Percentiles rank a stretch among this genome's conserved stretches.
Conservation (phyloP, 1,140 invertebrate genomes). For the Idris sp. region DNA sequence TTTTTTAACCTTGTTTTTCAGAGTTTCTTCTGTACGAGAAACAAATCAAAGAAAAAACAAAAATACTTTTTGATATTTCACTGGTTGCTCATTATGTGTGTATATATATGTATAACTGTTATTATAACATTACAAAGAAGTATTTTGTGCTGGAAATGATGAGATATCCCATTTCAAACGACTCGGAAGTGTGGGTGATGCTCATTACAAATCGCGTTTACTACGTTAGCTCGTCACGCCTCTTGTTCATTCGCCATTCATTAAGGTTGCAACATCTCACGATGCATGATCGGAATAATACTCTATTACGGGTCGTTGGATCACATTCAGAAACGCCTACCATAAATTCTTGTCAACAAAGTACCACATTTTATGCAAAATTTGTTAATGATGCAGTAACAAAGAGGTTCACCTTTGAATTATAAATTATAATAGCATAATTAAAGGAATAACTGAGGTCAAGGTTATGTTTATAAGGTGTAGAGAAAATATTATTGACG, state of each 20-base stretch:
- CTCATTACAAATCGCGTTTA: slow-evolving; percentile 30
- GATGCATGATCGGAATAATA: slow-evolving; percentile 37
- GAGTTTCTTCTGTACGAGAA: no score
- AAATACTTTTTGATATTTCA: no score
- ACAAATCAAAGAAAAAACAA: no score
- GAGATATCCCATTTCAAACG: slow-evolving; percentile 30
- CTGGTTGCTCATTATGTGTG: no score
- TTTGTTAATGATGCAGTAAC: slow-evolving; percentile 32
- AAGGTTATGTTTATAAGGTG: no score
- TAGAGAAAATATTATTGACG: no score
- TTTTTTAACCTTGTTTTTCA: no score
- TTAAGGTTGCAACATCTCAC: slow-evolving; percentile 46
- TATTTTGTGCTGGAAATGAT: slow-evolving; percentile 15
- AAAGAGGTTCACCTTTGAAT: no score
- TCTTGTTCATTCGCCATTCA: slow-evolving; percentile 47
- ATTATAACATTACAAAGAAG: slow-evolving; percentile 8
- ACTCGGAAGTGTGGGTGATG: slow-evolving; percentile 39
- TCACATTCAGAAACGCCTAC: slow-evolving; percentile 38
- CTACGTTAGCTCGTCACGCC: slow-evolving; percentile 44
- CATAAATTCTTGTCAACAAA: slow-evolving; percentile 46
- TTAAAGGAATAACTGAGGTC: no score
- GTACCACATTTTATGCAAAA: slow-evolving; percentile 22
- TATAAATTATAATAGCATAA: no score
- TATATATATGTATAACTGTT: no score
- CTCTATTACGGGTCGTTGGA: slow-evolving; percentile 42